Base-by-base conservation (phyloP, 2,888 invertebrate genomes). In the Diarsia dahlii region DNA sequence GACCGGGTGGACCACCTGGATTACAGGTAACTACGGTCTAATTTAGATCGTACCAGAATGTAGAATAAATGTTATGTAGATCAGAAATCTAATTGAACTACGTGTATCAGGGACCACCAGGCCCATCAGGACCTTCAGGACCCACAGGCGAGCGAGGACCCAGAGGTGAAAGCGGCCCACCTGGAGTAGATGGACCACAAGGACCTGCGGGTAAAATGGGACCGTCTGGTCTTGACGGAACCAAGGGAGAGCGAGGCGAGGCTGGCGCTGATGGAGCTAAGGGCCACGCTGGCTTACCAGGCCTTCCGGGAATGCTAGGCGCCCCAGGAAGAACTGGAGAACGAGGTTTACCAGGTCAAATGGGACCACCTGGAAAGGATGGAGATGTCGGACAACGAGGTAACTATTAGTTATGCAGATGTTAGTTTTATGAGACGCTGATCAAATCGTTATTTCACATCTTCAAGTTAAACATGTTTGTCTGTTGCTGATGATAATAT, bases 271-370 rank as follows among this genome's bases (percentile, higher is more conserved):
- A 98, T 90, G 98, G 98, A 39, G 94, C 97, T 4, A 98, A 98
- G 92, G 99, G 99, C 12, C 98, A 99, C 90, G 97, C 98, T 60
- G 98, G 99, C n/a, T 94, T 99, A 60, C 98, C 98, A 82, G 99
- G 99, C 10, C 93, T 99, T 54, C 98, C 98, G 89, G 99, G 99
- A 34, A 95, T 98, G 88, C 97, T 98, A 0, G 99, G 99, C 15
- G 93, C 97, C 0, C 97, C 97, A 10, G 98, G 98, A 13, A 91
- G 96, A 12, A 92, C 95, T 71, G 98, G 98, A 28, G 98, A 98
- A 74, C 97, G 97, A 87, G 98, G 98, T 5, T 94, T 95, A 60
- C 96, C 96, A 15, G 98, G 98, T 50, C 88, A 94, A 0, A 95
- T 97, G 88, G 99, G 99, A 48, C 94, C 97, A 2, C 97, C 98